Conservation (phyloP, 2,888 invertebrate species). For the Drosophila robusta region DNA sequence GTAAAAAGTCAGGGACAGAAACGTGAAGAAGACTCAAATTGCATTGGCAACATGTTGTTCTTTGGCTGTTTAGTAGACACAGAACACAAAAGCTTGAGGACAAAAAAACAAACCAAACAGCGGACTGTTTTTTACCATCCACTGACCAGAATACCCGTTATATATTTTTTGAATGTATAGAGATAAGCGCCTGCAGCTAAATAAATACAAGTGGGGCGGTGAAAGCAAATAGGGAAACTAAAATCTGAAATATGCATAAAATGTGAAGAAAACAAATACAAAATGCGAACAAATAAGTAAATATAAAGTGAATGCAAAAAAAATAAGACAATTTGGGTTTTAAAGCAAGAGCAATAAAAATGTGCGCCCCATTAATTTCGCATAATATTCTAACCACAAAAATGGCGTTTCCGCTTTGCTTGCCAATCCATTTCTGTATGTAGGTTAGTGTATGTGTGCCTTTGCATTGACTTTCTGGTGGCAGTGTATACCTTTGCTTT, state of each 20-base stretch:
- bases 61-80: conserved; percentile 25
- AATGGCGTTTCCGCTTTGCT: conserved; percentile 40
- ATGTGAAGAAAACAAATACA: conserved; percentile 48
- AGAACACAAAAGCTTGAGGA: conserved; percentile 28
- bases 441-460: conserved; percentile 12
- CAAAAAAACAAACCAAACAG: conserved; percentile 24
- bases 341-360: conserved; percentile 69
- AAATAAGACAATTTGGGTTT: conserved; percentile 12
- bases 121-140: conserved; percentile 1
- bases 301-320: conserved; percentile 44
- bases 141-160: conserved; percentile 17
- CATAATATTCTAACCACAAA: conserved; percentile 55
- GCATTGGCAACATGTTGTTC: conserved; percentile 61
- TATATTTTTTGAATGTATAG: conserved; percentile 9
- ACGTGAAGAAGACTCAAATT: conserved; percentile 54
- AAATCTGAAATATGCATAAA: conserved; percentile 69
- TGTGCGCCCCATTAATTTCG: conserved; percentile 77
- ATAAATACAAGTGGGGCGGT: conserved; percentile 29
- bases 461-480: conserved; percentile 45
- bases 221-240: conserved; percentile 59
- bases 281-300: conserved; percentile 53
- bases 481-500: conserved; percentile 40
- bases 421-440: conserved; percentile 9
- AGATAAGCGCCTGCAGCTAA: conserved; percentile 36
- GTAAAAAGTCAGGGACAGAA: conserved; percentile 25